phyloP scores from a whole-genome alignment of 2,888 invertebrate species.

The Cartodere bifasciata region DNA sequence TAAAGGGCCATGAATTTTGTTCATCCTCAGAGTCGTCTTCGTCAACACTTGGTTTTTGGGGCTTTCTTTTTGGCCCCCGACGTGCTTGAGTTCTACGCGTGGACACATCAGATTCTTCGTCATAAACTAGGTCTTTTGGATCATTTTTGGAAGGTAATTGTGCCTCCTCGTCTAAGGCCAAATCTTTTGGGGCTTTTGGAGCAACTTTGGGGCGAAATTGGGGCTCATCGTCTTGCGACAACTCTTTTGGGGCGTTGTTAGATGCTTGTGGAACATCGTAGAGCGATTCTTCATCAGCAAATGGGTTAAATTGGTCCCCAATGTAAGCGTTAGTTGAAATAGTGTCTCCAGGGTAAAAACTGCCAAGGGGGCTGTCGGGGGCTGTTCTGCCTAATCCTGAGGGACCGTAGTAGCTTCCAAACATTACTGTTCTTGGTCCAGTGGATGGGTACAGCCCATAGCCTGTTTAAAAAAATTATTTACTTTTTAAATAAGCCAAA shows the following conservation, averaged over 20 bases:
- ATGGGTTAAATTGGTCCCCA: too few species aligned
- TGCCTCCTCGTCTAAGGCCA: neutral
- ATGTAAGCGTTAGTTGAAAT: conserved; percentile 31
- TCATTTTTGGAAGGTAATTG: too few species aligned
- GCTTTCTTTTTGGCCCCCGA: conserved; percentile 13
- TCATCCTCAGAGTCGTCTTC: conserved; percentile 42
- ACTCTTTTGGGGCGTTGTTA: conserved; percentile 13
- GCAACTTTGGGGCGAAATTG: conserved; percentile 8
- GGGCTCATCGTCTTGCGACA: conserved; percentile 14
- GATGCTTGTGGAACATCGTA: conserved; percentile 7
- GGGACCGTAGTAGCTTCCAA: conserved; percentile 28
- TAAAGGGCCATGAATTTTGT: conserved; percentile 25
- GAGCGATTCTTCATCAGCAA: conserved; percentile 14
- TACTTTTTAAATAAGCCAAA: too few species aligned
- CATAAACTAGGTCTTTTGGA: too few species aligned
- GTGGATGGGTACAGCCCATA: conserved; percentile 18
- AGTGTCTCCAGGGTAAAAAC: conserved; percentile 31
- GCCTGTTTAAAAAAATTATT: conserved; percentile 6
- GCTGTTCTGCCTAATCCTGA: conserved; percentile 14
- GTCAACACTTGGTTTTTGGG: conserved; percentile 29
- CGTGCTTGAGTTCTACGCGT: conserved; percentile 16
- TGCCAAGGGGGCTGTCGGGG: conserved; percentile 30
- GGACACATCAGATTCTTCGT: conserved; percentile 11
- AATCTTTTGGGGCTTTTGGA: neutral
- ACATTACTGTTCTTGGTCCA: conserved; percentile 29